Conservation (phyloP, 1,140 invertebrate genomes). For the Eumaeus atala region DNA sequence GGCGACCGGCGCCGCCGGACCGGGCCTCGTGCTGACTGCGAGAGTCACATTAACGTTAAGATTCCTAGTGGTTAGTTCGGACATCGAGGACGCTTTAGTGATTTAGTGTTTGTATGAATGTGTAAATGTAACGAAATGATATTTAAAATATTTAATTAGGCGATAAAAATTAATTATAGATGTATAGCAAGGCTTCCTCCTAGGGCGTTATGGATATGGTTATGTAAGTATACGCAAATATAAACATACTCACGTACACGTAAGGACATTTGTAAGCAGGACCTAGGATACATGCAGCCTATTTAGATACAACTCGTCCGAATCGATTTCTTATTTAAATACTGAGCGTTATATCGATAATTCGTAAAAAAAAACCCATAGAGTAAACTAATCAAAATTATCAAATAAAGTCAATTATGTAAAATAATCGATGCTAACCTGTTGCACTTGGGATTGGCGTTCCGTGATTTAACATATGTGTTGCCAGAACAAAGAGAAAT, state of each 20-base stretch:
- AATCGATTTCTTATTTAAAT: neutral
- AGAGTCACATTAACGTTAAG: conserved; percentile 23
- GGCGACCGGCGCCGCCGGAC: neutral
- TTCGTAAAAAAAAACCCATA: too few relatives aligned
- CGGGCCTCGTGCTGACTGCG: conserved; percentile 23
- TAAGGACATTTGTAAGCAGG: neutral
- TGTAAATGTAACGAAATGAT: conserved; percentile 63
- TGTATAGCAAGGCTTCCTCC: conserved; percentile 70
- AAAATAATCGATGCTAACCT: too few relatives aligned
- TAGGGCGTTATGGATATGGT: conserved; percentile 67
- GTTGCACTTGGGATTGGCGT: neutral
- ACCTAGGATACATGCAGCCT: neutral
- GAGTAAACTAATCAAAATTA: neutral
- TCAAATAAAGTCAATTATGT: conserved; percentile 4
- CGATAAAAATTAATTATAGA: conserved; percentile 45
- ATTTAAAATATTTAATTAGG: conserved; percentile 61
- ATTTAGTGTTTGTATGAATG: conserved; percentile 64
- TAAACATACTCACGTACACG: conserved; percentile 53
- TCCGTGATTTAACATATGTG: neutral
- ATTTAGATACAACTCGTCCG: neutral
- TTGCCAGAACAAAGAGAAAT: conserved; percentile 5
- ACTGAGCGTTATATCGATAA: too few relatives aligned
- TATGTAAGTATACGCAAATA: conserved; percentile 65
- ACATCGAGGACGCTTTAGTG: conserved; percentile 61
- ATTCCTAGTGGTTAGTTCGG: conserved; percentile 38